Evolutionary conservation across 2,888 invertebrate species (phyloP), one percentile per base, ranked within the genome.

Genomic region (Itoplectis maculator): DNA sequence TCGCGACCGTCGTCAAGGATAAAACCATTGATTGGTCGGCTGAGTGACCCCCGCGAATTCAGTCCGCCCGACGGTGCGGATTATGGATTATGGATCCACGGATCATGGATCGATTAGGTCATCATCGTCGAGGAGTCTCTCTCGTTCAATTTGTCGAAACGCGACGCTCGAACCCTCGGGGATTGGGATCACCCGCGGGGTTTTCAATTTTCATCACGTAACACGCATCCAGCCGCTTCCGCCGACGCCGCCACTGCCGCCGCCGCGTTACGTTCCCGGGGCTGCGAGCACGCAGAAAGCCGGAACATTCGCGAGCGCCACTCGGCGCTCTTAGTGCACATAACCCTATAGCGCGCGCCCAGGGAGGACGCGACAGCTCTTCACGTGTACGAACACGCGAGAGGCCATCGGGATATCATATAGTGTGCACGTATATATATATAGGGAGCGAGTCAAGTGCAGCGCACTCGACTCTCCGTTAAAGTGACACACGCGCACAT

Each of bases 171-270:
- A n/a, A 0, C 15, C 23, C 18, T 20, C 7, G 5, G 74, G 15
- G 65, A 65, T 18, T 5, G 23, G 13, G 20, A 51, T 63, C 51
- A 15, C 51, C 74, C 23, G 11, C 20, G 63, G 51, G 63, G 40
- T 63, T 47, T 59, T 61, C 47, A 73, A 74, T 74, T 74, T 74
- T 63, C 51, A 74, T 51, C 51, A 74, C 74, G 63, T 63, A 63
- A 74, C 74, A 51, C 63, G 63, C 29, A 29, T 29, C n/a, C n/a
- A n/a, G n/a, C n/a, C n/a, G n/a, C n/a, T n/a, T n/a, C n/a, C n/a
- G n/a, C n/a, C 29, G 29, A 2, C 3, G 29, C 29, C 29, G 29
- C 29, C 29, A 5, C 5, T 3, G 29, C 29, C 29, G 29, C 5
- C 2, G 29, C 63, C 63, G 7, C 11, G 9, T 11, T 1, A 18